Evolutionary conservation across 2,797 vertebrate genomes (phyloP).

Genomic region (Helicolenus hilgendorfi): DNA sequence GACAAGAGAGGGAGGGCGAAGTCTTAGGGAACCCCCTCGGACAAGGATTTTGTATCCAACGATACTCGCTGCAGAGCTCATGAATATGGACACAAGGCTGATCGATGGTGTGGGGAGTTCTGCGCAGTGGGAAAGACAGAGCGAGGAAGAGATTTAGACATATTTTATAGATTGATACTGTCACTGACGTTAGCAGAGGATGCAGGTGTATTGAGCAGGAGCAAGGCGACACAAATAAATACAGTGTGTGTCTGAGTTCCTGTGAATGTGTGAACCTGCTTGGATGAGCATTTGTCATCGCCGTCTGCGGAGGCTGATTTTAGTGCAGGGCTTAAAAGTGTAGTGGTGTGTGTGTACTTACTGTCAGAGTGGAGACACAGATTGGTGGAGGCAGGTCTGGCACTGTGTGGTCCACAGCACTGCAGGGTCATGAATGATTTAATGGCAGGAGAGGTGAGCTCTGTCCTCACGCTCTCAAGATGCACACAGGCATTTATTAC

Average conservation of each 20-base stretch:
- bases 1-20: background rate
- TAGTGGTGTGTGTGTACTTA: slow-evolving; percentile 21
- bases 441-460: slow-evolving; percentile 76
- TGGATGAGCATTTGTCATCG: slow-evolving; percentile 57
- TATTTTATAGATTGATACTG: slow-evolving; percentile 45
- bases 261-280: slow-evolving; percentile 36
- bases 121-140: slow-evolving; percentile 1
- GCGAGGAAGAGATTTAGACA: slow-evolving; percentile 11
- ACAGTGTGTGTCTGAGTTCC: slow-evolving; percentile 21
- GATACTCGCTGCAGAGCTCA: slow-evolving; percentile 47
- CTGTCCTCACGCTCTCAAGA: slow-evolving; percentile 52
- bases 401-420: slow-evolving; percentile 72
- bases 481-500: slow-evolving; percentile 49
- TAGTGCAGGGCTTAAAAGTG: slow-evolving; percentile 53
- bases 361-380: slow-evolving; percentile 62
- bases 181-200: background rate
- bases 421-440: slow-evolving; percentile 87
- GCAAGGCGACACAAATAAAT: slow-evolving; percentile 43
- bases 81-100: slow-evolving; percentile 46
- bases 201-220: slow-evolving; percentile 33
- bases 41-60: slow-evolving; percentile 10
- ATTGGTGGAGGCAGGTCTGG: slow-evolving; percentile 71
- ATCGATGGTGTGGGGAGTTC: slow-evolving; percentile 32
- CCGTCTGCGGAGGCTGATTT: slow-evolving; percentile 53
- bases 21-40: slow-evolving; percentile 16